These are phyloP conservation scores for Ephestia elutella DNA, from an alignment of 1,140 invertebrate species.

Conservation along the genomic window DNA sequence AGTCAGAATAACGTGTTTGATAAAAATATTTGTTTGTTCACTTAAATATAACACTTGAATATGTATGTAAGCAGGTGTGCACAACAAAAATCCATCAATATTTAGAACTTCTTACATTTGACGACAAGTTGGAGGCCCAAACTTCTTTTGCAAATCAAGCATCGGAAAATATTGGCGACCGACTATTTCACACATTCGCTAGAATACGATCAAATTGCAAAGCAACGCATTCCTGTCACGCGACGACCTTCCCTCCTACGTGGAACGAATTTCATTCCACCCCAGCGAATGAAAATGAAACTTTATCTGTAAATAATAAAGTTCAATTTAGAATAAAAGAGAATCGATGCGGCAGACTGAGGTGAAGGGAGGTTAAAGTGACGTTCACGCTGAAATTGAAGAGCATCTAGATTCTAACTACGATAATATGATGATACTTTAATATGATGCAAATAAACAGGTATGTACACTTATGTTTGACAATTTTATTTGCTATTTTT, in stretches of 20 bases:
- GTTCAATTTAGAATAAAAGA: background rate
- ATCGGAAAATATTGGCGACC: slow-evolving; percentile 8
- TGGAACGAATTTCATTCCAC: slow-evolving; percentile 12
- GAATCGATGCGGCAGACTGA: background rate
- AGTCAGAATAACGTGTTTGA: background rate
- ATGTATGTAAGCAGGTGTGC: background rate
- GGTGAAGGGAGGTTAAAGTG: slow-evolving; percentile 6
- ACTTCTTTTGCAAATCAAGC: slow-evolving; percentile 7
- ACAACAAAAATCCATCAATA: background rate
- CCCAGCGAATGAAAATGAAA: background rate
- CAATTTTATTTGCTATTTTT: too few species aligned
- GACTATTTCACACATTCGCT: slow-evolving; percentile 12
- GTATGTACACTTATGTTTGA: too few species aligned
- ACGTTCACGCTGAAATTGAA: slow-evolving; percentile 2
- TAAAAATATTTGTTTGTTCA: too few species aligned
- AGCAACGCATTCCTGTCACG: slow-evolving; percentile 18
- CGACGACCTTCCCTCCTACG: slow-evolving; percentile 8
- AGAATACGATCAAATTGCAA: slow-evolving; percentile 21
- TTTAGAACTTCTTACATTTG: background rate
- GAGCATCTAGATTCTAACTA: background rate
- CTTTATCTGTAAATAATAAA: background rate
- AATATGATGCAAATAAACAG: too few species aligned
- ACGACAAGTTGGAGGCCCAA: background rate
- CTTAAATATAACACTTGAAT: too few species aligned
- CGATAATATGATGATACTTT: background rate